A percentile compares a stretch with the other conserved stretches of the same genome.
These are phyloP conservation scores for Pseudotriccus pelzelni DNA, from an alignment of 2,797 vertebrate genomes.

Conservation along the genomic window DNA sequence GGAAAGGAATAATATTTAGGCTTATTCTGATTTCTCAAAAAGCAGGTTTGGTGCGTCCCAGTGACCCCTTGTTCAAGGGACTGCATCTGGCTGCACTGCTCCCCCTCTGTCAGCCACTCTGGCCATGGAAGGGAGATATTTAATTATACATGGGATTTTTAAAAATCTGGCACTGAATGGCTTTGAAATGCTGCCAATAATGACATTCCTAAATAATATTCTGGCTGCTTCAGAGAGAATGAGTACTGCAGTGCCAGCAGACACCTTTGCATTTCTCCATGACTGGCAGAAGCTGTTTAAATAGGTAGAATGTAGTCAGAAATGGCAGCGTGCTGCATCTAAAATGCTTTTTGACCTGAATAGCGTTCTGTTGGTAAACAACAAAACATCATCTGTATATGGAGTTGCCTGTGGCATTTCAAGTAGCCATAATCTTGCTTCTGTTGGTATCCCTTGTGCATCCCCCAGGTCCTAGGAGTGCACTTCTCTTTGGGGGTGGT, in stretches of 20 bases:
- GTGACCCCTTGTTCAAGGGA: not conserved
- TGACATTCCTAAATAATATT: conserved; percentile 39
- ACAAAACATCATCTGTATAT: not conserved
- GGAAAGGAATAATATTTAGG: not conserved
- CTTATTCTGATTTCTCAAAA: not conserved
- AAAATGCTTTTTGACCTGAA: not conserved
- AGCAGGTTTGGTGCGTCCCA: not conserved
- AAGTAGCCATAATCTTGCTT: not conserved
- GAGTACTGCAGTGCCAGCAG: not conserved
- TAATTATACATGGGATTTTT: not conserved
- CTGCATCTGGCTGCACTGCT: not conserved
- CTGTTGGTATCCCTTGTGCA: not conserved
- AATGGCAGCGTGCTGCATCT: not conserved
- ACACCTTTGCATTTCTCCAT: not conserved
- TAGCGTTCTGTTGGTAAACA: not conserved
- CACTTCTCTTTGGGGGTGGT: not conserved
- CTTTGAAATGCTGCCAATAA: conserved; percentile 23
- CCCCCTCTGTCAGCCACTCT: not conserved
- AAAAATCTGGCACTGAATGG: not conserved
- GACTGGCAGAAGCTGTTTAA: not conserved
- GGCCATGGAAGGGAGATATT: not conserved
- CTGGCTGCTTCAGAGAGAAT: not conserved
- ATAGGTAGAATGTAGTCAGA: not conserved
- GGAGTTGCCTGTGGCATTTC: not conserved
- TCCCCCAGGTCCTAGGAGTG: not conserved